Conservation (phyloP, 2,888 invertebrate genomes). For the Acanthococcus lagerstroemiae region DNA sequence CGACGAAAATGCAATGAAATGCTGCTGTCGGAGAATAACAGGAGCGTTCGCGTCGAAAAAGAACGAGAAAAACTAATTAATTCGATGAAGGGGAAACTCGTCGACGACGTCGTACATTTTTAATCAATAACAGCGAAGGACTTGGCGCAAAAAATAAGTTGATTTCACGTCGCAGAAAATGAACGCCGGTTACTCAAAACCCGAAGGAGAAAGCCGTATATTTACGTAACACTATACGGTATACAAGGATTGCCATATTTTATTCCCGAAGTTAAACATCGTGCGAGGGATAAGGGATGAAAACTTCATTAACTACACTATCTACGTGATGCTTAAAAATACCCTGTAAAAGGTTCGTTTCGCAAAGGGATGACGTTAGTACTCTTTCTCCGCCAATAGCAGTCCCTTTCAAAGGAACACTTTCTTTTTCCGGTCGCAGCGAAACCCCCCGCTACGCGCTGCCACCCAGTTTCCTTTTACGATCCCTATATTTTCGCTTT, state of each 20-base stretch:
- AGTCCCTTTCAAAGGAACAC: background rate
- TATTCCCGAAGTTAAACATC: background rate
- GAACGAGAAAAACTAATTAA: background rate
- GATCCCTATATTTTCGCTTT: background rate
- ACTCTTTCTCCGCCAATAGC: constrained; percentile 19
- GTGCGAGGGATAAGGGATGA: background rate
- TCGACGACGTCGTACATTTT: background rate
- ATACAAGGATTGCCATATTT: background rate
- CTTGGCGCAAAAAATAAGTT: background rate
- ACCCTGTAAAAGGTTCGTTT: background rate
- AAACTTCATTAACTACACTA: background rate
- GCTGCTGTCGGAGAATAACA: too few species aligned
- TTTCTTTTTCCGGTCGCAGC: background rate
- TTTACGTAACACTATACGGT: too few species aligned
- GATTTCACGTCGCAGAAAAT: background rate
- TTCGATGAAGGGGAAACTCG: background rate
- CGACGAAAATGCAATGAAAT: too few species aligned
- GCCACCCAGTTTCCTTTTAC: background rate
- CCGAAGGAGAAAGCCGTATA: background rate
- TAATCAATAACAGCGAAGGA: background rate
- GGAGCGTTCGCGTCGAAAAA: too few species aligned
- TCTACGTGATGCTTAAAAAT: background rate
- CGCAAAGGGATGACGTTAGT: constrained; percentile 18
- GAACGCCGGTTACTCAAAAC: background rate
- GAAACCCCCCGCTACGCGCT: background rate